Evolutionary conservation across 2,888 invertebrate genomes (phyloP), one percentile per base, ranked within the genome.

Genomic region (Xylota sylvarum): DNA sequence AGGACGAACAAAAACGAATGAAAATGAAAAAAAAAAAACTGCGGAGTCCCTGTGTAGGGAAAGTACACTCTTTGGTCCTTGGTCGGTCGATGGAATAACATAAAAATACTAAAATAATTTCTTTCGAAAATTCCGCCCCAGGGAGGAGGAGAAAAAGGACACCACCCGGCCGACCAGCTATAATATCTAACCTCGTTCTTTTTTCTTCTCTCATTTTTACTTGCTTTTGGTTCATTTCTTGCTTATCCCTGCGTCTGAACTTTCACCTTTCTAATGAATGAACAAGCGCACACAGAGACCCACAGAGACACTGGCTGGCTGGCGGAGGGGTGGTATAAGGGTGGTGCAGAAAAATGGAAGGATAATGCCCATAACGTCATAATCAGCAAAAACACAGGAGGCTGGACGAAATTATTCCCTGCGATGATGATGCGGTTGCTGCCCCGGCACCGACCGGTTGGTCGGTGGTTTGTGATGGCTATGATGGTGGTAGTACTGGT

Each of bases 41-140:
- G n/a, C 64, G 35, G 14, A 48, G 37, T 27, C n/a, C 40, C 58
- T 12, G 17, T n/a, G 55, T 52, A 40, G 40, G 58, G 6, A 37
- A 32, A 73, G 60, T 46, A 46, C 19, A 27, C 30, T 30, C 58
- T 19, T 48, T 50, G 43, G 14, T 37, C 10, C 40, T 52, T 43
- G 7, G 64, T 60, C 56, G 65, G 60, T 43, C 60, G 46, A 81
- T 62, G 65, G 56, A 65, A 76, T 76, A 81, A 67, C 70, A 80
- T 76, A 72, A 80, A 76, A 76, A 80, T 72, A 80, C 52, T 56
- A 70, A 80, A 85, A 80, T 85, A 81, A 81, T 85, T 80, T 76
- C 70, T 65, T 65, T 40, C 40, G n/a, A 72, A 65, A 70, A 85
- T 37, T 64, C 23, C 6, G 40, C 74, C 56, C 64, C n/a, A 62